A percentile compares a stretch with the other conserved stretches of the same genome.
Evolutionary conservation across 2,888 invertebrate species (phyloP).

Genomic region (Acanthacorydalis orientalis): DNA sequence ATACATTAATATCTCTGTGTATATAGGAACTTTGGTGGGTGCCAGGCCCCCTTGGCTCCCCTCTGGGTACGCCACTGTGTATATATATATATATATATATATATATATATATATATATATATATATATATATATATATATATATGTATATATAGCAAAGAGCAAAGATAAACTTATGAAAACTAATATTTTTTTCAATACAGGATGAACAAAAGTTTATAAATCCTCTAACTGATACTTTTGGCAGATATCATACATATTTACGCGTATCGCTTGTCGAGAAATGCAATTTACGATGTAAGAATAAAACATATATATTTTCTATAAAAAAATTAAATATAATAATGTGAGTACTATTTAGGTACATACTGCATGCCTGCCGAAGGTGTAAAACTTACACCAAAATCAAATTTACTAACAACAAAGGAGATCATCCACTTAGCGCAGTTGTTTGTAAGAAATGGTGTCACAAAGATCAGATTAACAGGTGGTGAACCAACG

Average conservation of each 20-base stretch:
- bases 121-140: no score
- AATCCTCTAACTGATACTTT: slow-evolving; percentile 57
- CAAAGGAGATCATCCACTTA: slow-evolving; percentile 64
- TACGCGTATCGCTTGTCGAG: slow-evolving; percentile 92
- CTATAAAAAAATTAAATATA: not conserved
- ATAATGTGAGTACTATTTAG: slow-evolving; percentile 28
- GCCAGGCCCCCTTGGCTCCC: no score
- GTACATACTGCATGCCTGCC: slow-evolving; percentile 96
- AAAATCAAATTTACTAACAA: slow-evolving; percentile 54
- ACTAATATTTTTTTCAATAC: no score
- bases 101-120: no score
- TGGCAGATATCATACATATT: slow-evolving; percentile 78
- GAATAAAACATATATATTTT: slow-evolving; percentile 20
- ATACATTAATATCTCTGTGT: no score
- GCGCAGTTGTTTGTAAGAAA: slow-evolving; percentile 70
- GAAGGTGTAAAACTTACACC: slow-evolving; percentile 78
- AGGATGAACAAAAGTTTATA: no score
- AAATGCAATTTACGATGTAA: slow-evolving; percentile 93
- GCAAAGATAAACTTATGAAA: no score
- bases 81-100: no score
- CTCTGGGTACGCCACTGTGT: no score
- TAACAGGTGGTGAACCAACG: slow-evolving; percentile 96
- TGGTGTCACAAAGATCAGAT: slow-evolving; percentile 82
- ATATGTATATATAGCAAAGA: no score
- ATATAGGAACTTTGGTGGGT: no score